Evolutionary conservation across 2,113 vertebrate species (phyloP).

Genomic region (Miniopterus natalensis): DNA sequence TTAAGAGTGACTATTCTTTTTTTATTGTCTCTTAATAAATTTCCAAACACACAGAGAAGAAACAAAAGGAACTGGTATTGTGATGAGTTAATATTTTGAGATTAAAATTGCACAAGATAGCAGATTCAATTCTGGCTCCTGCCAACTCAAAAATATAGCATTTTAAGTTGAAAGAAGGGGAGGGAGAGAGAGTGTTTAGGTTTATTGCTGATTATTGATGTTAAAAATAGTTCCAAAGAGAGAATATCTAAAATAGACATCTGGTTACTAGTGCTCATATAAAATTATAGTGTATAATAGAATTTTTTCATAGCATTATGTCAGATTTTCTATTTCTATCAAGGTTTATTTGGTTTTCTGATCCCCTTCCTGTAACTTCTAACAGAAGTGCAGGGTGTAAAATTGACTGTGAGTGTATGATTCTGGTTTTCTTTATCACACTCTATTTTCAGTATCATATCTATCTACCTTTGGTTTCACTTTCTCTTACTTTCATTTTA

Average conservation of each 20-base stretch:
- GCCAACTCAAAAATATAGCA: not conserved
- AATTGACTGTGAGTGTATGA: slow-evolving; percentile 36
- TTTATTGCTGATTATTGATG: not conserved
- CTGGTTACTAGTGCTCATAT: not conserved
- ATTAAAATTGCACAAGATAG: not conserved
- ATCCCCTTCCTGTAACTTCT: not conserved
- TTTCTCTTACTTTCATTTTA: slow-evolving; percentile 55
- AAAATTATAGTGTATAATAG: not conserved
- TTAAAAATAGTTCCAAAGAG: not conserved
- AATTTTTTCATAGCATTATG: not conserved
- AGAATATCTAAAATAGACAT: not conserved
- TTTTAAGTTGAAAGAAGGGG: not conserved
- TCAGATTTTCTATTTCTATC: not conserved
- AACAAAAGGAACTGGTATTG: not conserved
- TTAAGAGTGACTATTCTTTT: not conserved
- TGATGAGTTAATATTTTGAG: slow-evolving; percentile 22
- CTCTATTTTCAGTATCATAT: slow-evolving; percentile 55
- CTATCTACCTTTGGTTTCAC: slow-evolving; percentile 62
- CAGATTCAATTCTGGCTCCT: not conserved
- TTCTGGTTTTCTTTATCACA: slow-evolving; percentile 37
- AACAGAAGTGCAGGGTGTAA: not conserved
- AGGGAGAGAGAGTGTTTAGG: not conserved
- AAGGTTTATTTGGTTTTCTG: not conserved
- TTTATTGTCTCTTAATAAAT: not conserved
- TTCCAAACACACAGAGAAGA: not conserved